Evolutionary conservation across 1,140 invertebrate genomes (phyloP).

Genomic region (Drosophila equinoxialis): DNA sequence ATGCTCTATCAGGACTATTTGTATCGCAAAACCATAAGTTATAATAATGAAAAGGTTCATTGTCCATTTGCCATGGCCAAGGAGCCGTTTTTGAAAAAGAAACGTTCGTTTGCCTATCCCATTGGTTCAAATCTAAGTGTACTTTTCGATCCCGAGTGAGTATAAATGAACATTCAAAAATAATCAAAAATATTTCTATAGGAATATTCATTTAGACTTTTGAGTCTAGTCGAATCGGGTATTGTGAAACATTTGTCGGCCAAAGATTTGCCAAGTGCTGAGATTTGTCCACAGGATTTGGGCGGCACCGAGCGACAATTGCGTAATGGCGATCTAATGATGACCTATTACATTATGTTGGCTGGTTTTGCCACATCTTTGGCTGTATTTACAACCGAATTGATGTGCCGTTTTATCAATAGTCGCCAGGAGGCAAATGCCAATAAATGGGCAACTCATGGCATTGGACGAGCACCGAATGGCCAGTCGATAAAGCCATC

Average conservation of each 20-base stretch:
- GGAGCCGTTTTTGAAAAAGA: slow-evolving; percentile 85
- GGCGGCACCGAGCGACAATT: slow-evolving; percentile 91
- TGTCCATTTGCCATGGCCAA: slow-evolving; percentile 90
- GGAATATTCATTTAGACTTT: slow-evolving; percentile 84
- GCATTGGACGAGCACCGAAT: slow-evolving; percentile 63
- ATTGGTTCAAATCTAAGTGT: slow-evolving; percentile 85
- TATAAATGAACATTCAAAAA: background rate
- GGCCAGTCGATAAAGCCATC: slow-evolving; percentile 56
- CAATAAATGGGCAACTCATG: slow-evolving; percentile 69
- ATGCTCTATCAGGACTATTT: slow-evolving; percentile 88
- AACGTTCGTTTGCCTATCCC: slow-evolving; percentile 88
- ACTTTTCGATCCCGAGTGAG: slow-evolving; percentile 88
- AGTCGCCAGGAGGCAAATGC: slow-evolving; percentile 60
- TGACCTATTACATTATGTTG: slow-evolving; percentile 88
- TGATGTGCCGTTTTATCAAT: slow-evolving; percentile 83
- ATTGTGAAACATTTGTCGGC: slow-evolving; percentile 87
- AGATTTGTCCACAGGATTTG: slow-evolving; percentile 91
- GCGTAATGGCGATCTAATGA: slow-evolving; percentile 85
- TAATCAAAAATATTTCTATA: background rate
- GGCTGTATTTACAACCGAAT: slow-evolving; percentile 87
- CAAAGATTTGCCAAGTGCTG: slow-evolving; percentile 87
- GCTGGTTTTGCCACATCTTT: slow-evolving; percentile 86
- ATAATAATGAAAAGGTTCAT: slow-evolving; percentile 85
- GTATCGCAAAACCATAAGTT: slow-evolving; percentile 85
- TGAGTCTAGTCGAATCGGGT: slow-evolving; percentile 88